Percentiles rank a stretch among this genome's conserved stretches.
Conservation (phyloP, 2,113 vertebrate genomes). For the Uria lomvia region DNA sequence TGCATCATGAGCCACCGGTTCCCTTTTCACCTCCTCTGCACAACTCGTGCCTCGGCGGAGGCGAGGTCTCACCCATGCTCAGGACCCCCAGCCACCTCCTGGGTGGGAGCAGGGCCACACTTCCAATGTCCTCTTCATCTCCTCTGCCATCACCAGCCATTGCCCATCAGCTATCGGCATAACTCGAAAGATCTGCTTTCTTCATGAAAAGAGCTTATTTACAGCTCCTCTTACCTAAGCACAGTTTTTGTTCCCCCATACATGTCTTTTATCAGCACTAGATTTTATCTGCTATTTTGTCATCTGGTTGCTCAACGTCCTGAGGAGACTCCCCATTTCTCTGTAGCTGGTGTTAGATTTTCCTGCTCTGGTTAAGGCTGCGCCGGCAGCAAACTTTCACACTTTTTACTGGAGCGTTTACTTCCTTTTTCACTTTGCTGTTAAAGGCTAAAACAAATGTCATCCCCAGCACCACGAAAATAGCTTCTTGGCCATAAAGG, state of each 20-base stretch:
- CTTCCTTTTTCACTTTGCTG: not conserved
- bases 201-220: not conserved
- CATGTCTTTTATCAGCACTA: not conserved
- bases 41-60: rapidly evolving
- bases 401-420: not conserved
- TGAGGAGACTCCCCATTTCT: not conserved
- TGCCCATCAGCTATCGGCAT: rapidly evolving
- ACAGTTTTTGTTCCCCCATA: not conserved
- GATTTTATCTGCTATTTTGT: not conserved
- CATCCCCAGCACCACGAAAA: rapidly evolving
- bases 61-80: rapidly evolving
- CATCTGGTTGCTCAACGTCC: not conserved
- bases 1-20: not conserved
- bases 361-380: not conserved
- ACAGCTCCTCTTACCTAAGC: not conserved
- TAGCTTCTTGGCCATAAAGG: rapidly evolving
- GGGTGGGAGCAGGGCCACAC: not conserved
- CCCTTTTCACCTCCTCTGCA: not conserved
- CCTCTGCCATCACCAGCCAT: not conserved
- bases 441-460: not conserved
- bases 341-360: not conserved
- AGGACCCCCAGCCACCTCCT: not conserved
- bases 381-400: not conserved
- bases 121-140: not conserved
- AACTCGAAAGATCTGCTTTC: not conserved